Base-by-base conservation (phyloP, 2,888 invertebrate genomes). In the Dryococelus australis region DNA sequence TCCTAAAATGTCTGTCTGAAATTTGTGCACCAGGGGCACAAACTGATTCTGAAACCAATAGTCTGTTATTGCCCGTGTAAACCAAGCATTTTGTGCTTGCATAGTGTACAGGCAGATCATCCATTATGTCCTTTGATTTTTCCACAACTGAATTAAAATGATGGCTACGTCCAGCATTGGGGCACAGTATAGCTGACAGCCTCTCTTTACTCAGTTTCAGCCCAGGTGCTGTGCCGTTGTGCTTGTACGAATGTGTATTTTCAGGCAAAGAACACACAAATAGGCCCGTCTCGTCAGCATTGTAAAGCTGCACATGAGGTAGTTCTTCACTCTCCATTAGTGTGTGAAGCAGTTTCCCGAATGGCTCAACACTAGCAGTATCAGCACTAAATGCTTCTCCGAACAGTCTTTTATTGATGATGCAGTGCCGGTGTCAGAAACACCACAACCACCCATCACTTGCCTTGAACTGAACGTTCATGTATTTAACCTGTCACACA, bases 361-460 rank as follows among this genome's bases (percentile, higher is more conserved):
- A 27, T 28, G 83, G 83, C 83, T 83, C 83, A 13, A 83, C 83
- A 83, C 28, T 83, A 10, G 28, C 27, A 43, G 28, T 27, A 35
- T 83, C 83, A 0, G 28, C 83, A 83, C 35, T 83, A 0, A 83
- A 43, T 8, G 83, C 83, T 83, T 27, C 83, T 43, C 83, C 83
- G 13, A 83, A 83, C 35, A 83, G n/a, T 35, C 83, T 83, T 8
- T 83, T 27, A 24, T 83, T 83, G 26, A 83, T 35, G 10, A 83
- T 83, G 24, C 83, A 35, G 24, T 83, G 83, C 35, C 83, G 12
- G 83, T 81, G 35, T 5, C 84, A 51, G 28, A 83, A 86, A 86
- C 51, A 51, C 35, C 51, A 86, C 24, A 84, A 28, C 83, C 86
- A 86, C 9, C 81, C 86, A 84, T 86, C 86, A 43, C 81, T 83